Percentiles rank a stretch among this genome's conserved stretches.
phyloP scores from a whole-genome alignment of 2,113 vertebrate genomes.

The Fregetta grallaria region DNA sequence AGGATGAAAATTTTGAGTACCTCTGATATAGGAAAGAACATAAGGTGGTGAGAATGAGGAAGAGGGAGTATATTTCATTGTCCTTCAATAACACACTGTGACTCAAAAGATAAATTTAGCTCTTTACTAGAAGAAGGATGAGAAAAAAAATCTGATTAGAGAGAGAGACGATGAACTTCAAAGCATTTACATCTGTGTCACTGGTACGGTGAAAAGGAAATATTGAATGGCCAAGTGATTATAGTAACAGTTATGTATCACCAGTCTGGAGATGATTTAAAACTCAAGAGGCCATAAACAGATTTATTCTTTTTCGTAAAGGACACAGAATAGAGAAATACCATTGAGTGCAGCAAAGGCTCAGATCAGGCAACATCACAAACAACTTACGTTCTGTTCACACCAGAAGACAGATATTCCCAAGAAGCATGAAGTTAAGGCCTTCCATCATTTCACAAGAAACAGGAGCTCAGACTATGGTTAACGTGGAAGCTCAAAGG shows the following conservation, averaged over 20 bases:
- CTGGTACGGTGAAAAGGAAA: background rate
- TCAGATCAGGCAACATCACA: background rate
- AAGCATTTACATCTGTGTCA: background rate
- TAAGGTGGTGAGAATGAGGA: background rate
- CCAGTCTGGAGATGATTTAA: background rate
- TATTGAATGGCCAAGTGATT: background rate
- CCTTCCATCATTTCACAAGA: background rate
- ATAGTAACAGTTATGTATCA: background rate
- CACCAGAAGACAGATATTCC: background rate
- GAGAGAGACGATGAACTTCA: background rate
- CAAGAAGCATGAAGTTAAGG: background rate
- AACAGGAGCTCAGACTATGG: background rate
- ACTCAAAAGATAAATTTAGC: background rate
- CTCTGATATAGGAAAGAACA: background rate
- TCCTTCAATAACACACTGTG: background rate
- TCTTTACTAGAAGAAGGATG: background rate
- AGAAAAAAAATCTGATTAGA: background rate
- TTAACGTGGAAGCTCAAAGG: background rate
- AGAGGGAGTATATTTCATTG: background rate
- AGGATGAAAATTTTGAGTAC: background rate
- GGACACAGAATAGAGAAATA: background rate
- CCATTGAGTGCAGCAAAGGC: background rate
- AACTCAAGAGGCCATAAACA: background rate
- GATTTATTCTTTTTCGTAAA: background rate
- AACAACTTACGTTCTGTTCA: background rate